phyloP scores from a whole-genome alignment of 2,888 invertebrate genomes.

The Epinotia brunnichana region DNA sequence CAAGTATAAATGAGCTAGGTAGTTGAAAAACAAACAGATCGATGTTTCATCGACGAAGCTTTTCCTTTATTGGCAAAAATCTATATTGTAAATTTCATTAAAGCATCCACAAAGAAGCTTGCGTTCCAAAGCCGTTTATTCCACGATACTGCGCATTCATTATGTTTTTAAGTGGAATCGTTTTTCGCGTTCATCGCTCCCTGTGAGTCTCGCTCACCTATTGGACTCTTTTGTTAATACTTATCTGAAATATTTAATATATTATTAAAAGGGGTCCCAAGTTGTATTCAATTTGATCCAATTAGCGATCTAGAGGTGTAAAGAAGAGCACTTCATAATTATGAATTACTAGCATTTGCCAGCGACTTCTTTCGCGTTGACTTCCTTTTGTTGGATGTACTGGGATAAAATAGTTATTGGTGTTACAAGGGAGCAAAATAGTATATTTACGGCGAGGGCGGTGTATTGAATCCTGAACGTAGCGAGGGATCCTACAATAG shows the following conservation, averaged over 20 bases:
- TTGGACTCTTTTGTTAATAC: slow-evolving; percentile 1
- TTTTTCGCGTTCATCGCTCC: not conserved
- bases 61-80: slow-evolving; percentile 17
- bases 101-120: slow-evolving; percentile 25
- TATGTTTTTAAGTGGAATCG: slow-evolving; percentile 22
- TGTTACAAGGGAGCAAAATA: no score
- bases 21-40: not conserved
- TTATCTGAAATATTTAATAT: slow-evolving; percentile 4
- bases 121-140: slow-evolving; percentile 34
- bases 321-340: no score
- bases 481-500: no score
- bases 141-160: slow-evolving; percentile 19
- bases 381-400: no score
- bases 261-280: not conserved
- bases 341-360: no score
- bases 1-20: not conserved
- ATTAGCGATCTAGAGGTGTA: slow-evolving; percentile 6
- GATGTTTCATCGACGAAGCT: not conserved
- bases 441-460: no score
- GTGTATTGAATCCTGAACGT: no score
- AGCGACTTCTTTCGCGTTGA: no score
- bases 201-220: not conserved
- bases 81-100: slow-evolving; percentile 34
- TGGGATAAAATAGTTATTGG: no score
- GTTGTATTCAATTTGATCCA: not conserved